Percentiles rank a stretch among this genome's conserved stretches.
These are phyloP conservation scores for Eustalomyia histrio DNA, from an alignment of 2,888 invertebrate species.

Conservation along the genomic window DNA sequence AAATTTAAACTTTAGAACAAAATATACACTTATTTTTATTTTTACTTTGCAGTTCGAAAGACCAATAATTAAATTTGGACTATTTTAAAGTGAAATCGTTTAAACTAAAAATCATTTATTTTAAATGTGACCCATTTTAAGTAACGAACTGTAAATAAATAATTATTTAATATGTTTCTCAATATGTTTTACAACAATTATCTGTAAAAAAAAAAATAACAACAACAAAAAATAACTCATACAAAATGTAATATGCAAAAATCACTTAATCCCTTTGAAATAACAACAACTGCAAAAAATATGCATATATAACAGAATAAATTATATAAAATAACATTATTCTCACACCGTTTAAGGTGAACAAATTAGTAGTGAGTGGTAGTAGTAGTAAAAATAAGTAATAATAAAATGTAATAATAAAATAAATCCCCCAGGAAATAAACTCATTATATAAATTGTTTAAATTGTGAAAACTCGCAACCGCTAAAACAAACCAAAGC, in stretches of 20 bases:
- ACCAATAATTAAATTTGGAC: too few species aligned
- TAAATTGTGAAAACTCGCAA: constrained; percentile 16
- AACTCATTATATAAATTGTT: constrained; percentile 54
- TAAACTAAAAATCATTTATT: too few species aligned
- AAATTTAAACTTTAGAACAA: too few species aligned
- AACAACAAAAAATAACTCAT: constrained; percentile 23
- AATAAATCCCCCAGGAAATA: constrained; percentile 54
- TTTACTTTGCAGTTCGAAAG: too few species aligned
- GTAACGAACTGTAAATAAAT: not conserved
- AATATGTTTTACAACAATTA: constrained; percentile 31
- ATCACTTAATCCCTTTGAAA: constrained; percentile 52
- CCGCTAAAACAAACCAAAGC: not conserved
- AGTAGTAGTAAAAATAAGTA: not conserved
- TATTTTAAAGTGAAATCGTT: too few species aligned
- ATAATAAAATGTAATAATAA: constrained; percentile 21
- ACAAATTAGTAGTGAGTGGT: not conserved
- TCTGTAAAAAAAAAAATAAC: constrained; percentile 1
- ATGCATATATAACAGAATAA: constrained; percentile 11
- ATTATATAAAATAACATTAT: constrained; percentile 23
- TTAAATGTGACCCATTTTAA: not conserved
- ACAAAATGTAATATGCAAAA: constrained; percentile 49
- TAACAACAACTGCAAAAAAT: constrained; percentile 4
- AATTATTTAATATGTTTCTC: not conserved
- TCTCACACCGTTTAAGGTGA: not conserved
- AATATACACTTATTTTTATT: too few species aligned